These are phyloP conservation scores for Gymnarchus niloticus DNA, from an alignment of 2,113 vertebrate species.

Conservation along the genomic window DNA sequence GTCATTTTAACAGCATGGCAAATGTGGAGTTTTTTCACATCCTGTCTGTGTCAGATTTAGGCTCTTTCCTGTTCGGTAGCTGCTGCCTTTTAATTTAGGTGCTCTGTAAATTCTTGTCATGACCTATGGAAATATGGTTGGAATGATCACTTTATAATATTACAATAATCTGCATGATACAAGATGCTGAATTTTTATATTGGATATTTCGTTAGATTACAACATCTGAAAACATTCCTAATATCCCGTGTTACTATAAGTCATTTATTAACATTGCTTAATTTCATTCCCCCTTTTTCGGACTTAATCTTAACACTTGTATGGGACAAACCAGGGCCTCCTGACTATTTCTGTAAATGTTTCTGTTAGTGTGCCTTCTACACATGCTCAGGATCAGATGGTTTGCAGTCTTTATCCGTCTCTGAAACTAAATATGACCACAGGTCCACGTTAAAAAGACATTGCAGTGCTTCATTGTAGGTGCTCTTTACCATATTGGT, in stretches of 20 bases:
- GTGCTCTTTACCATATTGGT: constrained; percentile 44
- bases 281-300: constrained; percentile 6
- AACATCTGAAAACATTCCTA: not conserved
- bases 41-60: not conserved
- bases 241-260: not conserved
- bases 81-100: not conserved
- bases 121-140: not conserved
- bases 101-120: not conserved
- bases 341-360: constrained; percentile 30
- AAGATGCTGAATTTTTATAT: not conserved
- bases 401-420: constrained; percentile 35
- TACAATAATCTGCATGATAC: not conserved
- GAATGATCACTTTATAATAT: not conserved
- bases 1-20: not conserved
- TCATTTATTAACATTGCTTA: constrained; percentile 19
- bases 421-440: constrained; percentile 49
- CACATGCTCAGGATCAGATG: constrained; percentile 57
- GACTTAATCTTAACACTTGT: constrained; percentile 51
- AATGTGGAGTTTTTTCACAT: constrained; percentile 1
- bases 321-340: constrained; percentile 48
- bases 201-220: not conserved
- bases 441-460: constrained; percentile 16
- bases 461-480: not conserved
- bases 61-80: constrained; percentile 9
- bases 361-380: constrained; percentile 30